Percentiles rank a stretch among this genome's conserved stretches.
phyloP scores from a whole-genome alignment of 2,888 invertebrate species.

The Andrena marginata region DNA sequence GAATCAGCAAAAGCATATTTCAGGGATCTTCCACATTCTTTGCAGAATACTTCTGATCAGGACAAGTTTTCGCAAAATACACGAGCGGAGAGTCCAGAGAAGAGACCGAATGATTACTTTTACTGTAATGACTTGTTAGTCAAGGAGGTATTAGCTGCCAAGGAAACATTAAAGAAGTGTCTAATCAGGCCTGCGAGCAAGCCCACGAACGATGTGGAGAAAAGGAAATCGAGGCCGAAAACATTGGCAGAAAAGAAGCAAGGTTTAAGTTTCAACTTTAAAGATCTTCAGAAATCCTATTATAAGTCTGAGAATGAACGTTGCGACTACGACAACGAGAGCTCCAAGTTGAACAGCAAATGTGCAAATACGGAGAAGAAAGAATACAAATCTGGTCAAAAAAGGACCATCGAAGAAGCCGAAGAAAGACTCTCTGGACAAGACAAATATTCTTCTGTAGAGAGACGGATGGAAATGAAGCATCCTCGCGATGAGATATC shows the following conservation, averaged over 20 bases:
- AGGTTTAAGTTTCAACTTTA: constrained; percentile 69
- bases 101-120: constrained; percentile 24
- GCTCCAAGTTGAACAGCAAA: background rate
- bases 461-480: constrained; percentile 4
- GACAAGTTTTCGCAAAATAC: background rate
- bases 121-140: constrained; percentile 78
- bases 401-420: constrained; percentile 22
- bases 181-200: constrained; percentile 38
- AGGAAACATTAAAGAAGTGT: constrained; percentile 75
- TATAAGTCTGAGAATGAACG: constrained; percentile 11
- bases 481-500: constrained; percentile 26
- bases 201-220: constrained; percentile 56
- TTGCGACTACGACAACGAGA: background rate
- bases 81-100: background rate
- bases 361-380: constrained; percentile 6
- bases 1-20: constrained; percentile 9
- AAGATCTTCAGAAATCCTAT: constrained; percentile 12
- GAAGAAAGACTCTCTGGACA: constrained; percentile 44
- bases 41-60: background rate
- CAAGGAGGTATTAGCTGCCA: constrained; percentile 82
- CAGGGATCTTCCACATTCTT: constrained; percentile 15
- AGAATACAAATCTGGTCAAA: constrained; percentile 27
- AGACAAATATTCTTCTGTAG: constrained; percentile 19
- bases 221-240: constrained; percentile 66
- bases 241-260: constrained; percentile 78